These are phyloP conservation scores for Elgaria multicarinata DNA, from an alignment of 2,113 vertebrate species.

Conservation along the genomic window DNA sequence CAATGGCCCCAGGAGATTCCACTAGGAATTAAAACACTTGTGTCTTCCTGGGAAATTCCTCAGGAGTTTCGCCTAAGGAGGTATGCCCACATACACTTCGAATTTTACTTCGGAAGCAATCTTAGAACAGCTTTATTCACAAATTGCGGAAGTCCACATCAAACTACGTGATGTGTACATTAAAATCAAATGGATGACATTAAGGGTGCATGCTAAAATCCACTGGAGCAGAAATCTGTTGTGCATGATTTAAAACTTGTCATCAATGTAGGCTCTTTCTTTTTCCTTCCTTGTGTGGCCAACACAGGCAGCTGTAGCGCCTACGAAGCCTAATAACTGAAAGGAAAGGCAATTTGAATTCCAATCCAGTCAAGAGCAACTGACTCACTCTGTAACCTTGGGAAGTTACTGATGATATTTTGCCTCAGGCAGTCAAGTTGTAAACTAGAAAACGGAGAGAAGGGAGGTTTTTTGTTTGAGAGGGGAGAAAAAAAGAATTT, in stretches of 20 bases:
- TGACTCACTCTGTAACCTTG: background rate
- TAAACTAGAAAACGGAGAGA: slow-evolving; percentile 2
- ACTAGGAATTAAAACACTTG: background rate
- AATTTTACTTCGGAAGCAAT: background rate
- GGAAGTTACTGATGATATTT: background rate
- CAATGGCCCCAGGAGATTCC: background rate
- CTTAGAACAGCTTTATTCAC: background rate
- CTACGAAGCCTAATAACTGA: background rate
- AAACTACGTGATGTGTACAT: background rate
- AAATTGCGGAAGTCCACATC: background rate
- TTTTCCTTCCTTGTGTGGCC: background rate
- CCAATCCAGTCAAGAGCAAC: background rate
- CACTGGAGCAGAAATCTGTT: background rate
- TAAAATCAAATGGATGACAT: background rate
- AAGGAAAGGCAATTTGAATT: accelerated
- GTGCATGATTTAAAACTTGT: slow-evolving; percentile 5
- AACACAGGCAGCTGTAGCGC: background rate
- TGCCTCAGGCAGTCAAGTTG: slow-evolving; percentile 10
- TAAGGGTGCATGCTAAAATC: background rate
- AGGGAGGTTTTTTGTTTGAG: background rate
- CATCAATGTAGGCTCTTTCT: background rate
- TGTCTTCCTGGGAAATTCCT: background rate
- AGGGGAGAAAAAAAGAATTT: background rate
- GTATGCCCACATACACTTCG: background rate
- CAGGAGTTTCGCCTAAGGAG: background rate